Evolutionary conservation across 2,113 vertebrate genomes (phyloP), one percentile per base, ranked within the genome.

Genomic region (Hypocryptadius cinnamomeus): DNA sequence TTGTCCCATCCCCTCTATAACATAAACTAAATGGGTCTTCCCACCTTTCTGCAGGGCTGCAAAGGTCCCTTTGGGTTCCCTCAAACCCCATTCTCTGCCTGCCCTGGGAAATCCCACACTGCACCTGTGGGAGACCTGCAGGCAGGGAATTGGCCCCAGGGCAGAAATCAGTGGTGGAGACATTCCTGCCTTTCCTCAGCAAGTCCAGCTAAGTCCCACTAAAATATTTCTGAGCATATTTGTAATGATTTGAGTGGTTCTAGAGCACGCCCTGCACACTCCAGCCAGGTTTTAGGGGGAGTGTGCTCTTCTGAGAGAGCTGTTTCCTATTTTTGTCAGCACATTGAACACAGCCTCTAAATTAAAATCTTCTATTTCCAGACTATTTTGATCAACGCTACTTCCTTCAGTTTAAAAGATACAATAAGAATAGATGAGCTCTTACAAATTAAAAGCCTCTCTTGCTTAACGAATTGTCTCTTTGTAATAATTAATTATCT

Each of bases 381-480:
- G 82, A 66, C 91, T 94, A 86, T 94, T 95, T 94, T 94, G 91
- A 96, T 92, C 93, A 90, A 65, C 28, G 35, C 85, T 11, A 0
- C 68, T 96, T 93, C 90, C 79, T 94, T 94, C 93, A 94, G 77
- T 84, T 93, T 92, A 95, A 96, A 90, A 95, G 94, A 88, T 95
- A 93, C 70, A 91, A 89, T 93, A 92, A 89, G 93, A 93, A 95
- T 77, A 97, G 92, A 95, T 50, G 92, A 96, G 90, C 84, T 93
- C 89, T 93, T 95, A 90, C 96, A 96, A 94, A 96, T 95, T 94
- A 96, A 96, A 96, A 96, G 90, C 92, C 66, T 94, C 90, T 90
- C 93, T 93, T 92, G 84, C 91, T 90, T 96, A 93, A 95, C 90
- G 93, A 95, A 92, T 92, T 94, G 74, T 92, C 74, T 90, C 74